Evolutionary conservation across 2,888 invertebrate genomes (phyloP).

Genomic region (Vanessa cardui): DNA sequence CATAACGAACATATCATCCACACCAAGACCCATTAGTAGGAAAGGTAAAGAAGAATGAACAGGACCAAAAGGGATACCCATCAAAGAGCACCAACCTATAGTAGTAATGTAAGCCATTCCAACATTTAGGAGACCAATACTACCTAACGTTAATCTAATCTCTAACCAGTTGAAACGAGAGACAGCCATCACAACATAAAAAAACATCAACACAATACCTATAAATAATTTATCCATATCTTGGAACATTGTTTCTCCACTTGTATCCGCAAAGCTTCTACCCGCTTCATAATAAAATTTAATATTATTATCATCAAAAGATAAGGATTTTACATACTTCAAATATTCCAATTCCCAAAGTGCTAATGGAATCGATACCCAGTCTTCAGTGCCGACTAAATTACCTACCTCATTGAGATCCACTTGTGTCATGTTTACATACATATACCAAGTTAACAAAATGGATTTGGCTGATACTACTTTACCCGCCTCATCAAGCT

Average conservation of each 20-base stretch:
- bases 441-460: conserved; percentile 84
- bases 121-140: conserved; percentile 87
- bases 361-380: conserved; percentile 84
- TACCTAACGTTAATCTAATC: conserved; percentile 85
- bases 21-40: conserved; percentile 89
- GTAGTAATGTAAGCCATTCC: conserved; percentile 88
- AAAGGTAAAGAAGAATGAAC: conserved; percentile 92
- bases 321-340: conserved; percentile 64
- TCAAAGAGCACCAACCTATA: conserved; percentile 87
- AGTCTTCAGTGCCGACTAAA: conserved; percentile 88
- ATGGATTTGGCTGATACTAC: conserved; percentile 85
- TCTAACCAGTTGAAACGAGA: conserved; percentile 90
- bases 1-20: conserved; percentile 94
- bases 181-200: conserved; percentile 88
- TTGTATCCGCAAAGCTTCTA: conserved; percentile 90
- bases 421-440: conserved; percentile 86
- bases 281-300: conserved; percentile 83
- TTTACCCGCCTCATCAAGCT: conserved; percentile 81
- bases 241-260: conserved; percentile 86
- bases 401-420: conserved; percentile 86
- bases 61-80: conserved; percentile 89
- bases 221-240: conserved; percentile 87
- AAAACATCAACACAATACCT: conserved; percentile 87
- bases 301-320: conserved; percentile 59
- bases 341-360: conserved; percentile 85